Conservation (phyloP, 2,113 vertebrate genomes). For the Myiozetetes cayanensis region DNA sequence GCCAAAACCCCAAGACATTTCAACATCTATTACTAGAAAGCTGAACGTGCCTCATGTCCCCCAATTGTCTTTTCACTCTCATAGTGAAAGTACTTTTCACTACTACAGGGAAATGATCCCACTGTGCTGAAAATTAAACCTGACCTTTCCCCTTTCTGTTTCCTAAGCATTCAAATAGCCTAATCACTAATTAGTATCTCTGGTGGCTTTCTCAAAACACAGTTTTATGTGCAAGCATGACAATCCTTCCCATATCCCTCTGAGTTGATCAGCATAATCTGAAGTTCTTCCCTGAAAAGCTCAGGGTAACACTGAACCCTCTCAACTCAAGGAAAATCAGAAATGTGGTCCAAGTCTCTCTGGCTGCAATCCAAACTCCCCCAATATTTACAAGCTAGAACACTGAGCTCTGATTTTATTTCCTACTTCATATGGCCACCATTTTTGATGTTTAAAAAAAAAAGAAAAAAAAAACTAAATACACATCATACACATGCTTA, state of each 20-base stretch:
- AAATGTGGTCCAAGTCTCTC: not conserved
- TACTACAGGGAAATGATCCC: not conserved
- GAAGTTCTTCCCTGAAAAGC: slow-evolving; percentile 18
- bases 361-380: slow-evolving; percentile 1
- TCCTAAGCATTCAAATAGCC: not conserved
- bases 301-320: not conserved
- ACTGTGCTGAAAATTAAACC: not conserved
- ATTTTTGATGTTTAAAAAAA: not conserved
- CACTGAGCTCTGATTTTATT: not conserved
- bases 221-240: not conserved
- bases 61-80: not conserved
- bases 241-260: not conserved
- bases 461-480: not conserved
- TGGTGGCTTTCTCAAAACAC: not conserved
- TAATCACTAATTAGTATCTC: not conserved
- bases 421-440: not conserved
- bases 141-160: not conserved
- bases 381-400: not conserved
- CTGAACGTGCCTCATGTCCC: not conserved
- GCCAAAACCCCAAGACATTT: not conserved
- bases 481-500: not conserved
- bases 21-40: not conserved
- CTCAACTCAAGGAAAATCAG: slow-evolving; percentile 1
- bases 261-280: not conserved
- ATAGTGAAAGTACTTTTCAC: not conserved